These are phyloP conservation scores for Stylophora pistillata DNA, from an alignment of 64 coral and sea anemone species.

Conservation along the genomic window DNA sequence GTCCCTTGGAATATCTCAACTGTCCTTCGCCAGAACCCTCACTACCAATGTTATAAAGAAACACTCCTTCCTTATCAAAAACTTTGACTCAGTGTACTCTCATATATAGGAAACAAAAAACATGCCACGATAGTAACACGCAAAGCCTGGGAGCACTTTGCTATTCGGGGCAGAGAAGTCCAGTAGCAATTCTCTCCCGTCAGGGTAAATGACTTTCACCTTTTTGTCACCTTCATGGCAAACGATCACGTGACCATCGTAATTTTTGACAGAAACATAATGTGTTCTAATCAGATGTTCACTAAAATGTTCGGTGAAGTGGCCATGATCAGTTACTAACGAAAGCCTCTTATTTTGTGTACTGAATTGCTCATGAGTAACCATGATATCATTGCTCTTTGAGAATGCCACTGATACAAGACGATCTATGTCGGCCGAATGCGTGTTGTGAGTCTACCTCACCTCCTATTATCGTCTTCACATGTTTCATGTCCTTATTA, in stretches of 20 bases:
- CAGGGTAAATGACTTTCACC: background rate
- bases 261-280: constrained; percentile 12
- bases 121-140: background rate
- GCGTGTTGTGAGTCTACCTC: too few relatives aligned
- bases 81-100: constrained; percentile 19
- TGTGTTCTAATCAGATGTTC: background rate
- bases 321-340: background rate
- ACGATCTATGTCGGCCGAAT: background rate
- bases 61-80: constrained; percentile 15
- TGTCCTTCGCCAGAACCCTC: background rate
- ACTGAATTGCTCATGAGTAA: background rate
- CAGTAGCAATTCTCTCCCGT: constrained; percentile 11
- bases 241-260: constrained; percentile 13
- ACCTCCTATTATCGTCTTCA: background rate
- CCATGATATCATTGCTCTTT: constrained; percentile 4
- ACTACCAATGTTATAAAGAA: constrained; percentile 10
- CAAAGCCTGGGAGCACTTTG: constrained; percentile 5
- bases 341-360: background rate
- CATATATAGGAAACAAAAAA: constrained; percentile 32
- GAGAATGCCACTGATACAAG: constrained; percentile 24
- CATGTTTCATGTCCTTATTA: background rate
- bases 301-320: background rate
- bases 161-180: background rate
- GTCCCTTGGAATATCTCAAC: background rate
- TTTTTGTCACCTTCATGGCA: background rate